Percentiles rank a stretch among this genome's conserved stretches.
phyloP scores from a whole-genome alignment of 2,797 vertebrate genomes.

The Pampus argenteus region DNA sequence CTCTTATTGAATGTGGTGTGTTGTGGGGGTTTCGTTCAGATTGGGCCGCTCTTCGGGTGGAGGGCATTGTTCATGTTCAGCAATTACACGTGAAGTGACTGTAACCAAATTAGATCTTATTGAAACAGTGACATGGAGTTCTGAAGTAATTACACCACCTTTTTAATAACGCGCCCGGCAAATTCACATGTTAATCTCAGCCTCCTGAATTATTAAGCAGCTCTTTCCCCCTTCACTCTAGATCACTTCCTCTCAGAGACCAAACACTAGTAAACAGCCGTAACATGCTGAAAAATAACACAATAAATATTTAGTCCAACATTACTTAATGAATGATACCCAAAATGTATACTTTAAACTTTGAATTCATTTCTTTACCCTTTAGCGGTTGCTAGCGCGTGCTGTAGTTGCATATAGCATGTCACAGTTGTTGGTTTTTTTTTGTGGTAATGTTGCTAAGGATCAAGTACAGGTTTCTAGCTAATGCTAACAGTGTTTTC shows the following conservation, averaged over 20 bases:
- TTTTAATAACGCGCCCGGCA: constrained; percentile 83
- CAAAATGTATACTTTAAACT: not conserved
- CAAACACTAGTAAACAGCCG: not conserved
- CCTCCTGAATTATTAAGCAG: constrained; percentile 87
- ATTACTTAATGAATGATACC: not conserved
- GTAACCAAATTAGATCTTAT: constrained; percentile 84
- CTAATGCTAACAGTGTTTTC: not conserved
- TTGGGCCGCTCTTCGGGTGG: constrained; percentile 31
- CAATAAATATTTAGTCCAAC: not conserved
- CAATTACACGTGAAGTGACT: constrained; percentile 78
- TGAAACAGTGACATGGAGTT: constrained; percentile 79
- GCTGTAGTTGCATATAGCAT: too few relatives aligned
- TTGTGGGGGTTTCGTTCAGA: constrained; percentile 12
- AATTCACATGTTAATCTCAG: constrained; percentile 85
- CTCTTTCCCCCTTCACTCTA: constrained; percentile 66
- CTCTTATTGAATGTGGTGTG: constrained; percentile 40
- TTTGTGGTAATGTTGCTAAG: too few relatives aligned
- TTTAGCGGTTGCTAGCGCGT: too few relatives aligned
- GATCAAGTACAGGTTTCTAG: too few relatives aligned
- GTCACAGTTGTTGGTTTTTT: too few relatives aligned
- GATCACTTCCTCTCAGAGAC: constrained; percentile 54
- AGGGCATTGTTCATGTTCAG: constrained; percentile 75
- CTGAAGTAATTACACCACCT: constrained; percentile 85
- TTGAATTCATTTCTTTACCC: not conserved
- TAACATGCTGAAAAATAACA: not conserved